A percentile compares a stretch with the other conserved stretches of the same genome.
Conservation (phyloP, 2,797 vertebrate genomes). For the Nyctalus aviator region DNA sequence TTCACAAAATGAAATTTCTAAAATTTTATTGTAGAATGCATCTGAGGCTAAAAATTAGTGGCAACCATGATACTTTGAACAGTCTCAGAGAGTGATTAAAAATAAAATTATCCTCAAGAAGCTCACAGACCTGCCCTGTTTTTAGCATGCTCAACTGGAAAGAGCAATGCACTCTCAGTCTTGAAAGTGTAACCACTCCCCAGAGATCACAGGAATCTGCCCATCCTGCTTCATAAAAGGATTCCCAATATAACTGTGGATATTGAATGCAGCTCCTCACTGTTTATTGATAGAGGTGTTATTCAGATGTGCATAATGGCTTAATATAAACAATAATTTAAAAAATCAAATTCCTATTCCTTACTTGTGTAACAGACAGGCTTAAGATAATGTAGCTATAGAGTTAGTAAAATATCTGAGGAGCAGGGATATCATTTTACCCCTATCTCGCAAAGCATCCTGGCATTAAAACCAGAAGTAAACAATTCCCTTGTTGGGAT, state of each 20-base stretch:
- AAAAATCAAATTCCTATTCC: constrained; percentile 3
- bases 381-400: constrained; percentile 4
- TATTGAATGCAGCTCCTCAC: background rate
- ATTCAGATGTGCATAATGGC: constrained; percentile 19
- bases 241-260: background rate
- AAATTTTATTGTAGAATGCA: background rate
- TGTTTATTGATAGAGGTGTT: background rate
- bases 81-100: constrained; percentile 27
- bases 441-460: background rate
- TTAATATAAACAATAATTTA: background rate
- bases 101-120: constrained; percentile 45
- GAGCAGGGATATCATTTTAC: background rate
- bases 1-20: background rate
- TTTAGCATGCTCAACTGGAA: background rate
- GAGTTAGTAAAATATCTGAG: background rate
- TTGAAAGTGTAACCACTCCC: background rate
- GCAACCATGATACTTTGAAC: background rate
- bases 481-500: constrained; percentile 59
- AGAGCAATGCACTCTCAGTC: background rate
- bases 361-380: background rate
- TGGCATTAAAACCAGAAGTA: constrained; percentile 50
- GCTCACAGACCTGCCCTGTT: constrained; percentile 6
- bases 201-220: background rate
- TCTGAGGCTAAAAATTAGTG: constrained; percentile 26
- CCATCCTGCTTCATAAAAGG: constrained; percentile 17